Evolutionary conservation across 2,113 vertebrate genomes (phyloP).

Genomic region (Ploceus nigricollis): DNA sequence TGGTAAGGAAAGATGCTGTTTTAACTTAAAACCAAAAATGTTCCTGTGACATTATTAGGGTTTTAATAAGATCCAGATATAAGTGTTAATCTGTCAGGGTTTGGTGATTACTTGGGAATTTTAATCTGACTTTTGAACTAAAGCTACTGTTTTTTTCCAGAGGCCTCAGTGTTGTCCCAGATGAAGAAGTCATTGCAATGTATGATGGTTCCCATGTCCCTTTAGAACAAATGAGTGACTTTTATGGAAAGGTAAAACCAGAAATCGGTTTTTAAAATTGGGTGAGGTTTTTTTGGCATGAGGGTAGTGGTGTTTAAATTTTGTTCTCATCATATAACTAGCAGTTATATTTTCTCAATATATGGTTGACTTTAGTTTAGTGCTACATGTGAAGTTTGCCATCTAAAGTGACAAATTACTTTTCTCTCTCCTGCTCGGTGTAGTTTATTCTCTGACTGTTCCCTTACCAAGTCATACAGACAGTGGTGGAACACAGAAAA

Average conservation of each 20-base stretch:
- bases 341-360: neutral
- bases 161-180: slow-evolving; percentile 89
- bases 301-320: neutral
- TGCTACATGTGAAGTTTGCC: neutral
- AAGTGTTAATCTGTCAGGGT: neutral
- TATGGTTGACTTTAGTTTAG: accelerated
- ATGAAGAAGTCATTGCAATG: slow-evolving; percentile 96
- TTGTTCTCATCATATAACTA: neutral
- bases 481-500: neutral
- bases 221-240: slow-evolving; percentile 97
- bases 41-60: neutral
- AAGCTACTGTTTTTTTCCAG: slow-evolving; percentile 64
- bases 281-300: neutral
- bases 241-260: slow-evolving; percentile 91
- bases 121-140: neutral
- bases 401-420: neutral
- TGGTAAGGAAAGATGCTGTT: neutral
- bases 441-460: neutral
- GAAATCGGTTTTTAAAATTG: neutral
- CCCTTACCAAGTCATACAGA: neutral
- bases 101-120: neutral
- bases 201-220: slow-evolving; percentile 95
- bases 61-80: neutral
- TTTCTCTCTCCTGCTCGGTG: accelerated
- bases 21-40: neutral